Evolutionary conservation across 2,797 vertebrate genomes (phyloP).

Genomic region (Centropyge bicolor): DNA sequence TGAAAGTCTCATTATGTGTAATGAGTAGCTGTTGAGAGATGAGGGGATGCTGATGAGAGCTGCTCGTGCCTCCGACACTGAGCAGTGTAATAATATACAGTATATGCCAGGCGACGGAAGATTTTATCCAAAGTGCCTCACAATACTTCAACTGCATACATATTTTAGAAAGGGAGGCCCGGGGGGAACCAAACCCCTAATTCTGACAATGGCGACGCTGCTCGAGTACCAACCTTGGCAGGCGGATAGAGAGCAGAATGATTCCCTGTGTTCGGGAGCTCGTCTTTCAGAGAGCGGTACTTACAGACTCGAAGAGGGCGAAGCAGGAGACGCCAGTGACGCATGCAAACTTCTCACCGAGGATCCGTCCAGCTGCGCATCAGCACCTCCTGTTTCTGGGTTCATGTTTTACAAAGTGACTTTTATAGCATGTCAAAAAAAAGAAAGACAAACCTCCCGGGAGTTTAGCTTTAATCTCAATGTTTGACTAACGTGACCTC

Average conservation of each 20-base stretch:
- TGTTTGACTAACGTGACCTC: slow-evolving; percentile 64
- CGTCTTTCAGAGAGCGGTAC: slow-evolving; percentile 14
- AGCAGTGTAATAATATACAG: slow-evolving; percentile 61
- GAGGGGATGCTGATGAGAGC: slow-evolving; percentile 63
- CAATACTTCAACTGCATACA: slow-evolving; percentile 45
- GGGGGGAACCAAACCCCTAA: slow-evolving; percentile 39
- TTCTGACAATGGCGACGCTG: slow-evolving; percentile 26
- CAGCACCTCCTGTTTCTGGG: slow-evolving; percentile 40
- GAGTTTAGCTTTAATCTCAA: slow-evolving; percentile 52
- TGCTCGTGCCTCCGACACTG: slow-evolving; percentile 55
- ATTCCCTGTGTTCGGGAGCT: slow-evolving; percentile 32
- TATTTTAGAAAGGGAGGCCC: slow-evolving; percentile 52
- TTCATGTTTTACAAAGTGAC: slow-evolving; percentile 28
- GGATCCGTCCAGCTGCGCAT: slow-evolving; percentile 51
- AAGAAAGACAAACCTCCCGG: slow-evolving; percentile 39
- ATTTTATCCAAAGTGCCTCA: slow-evolving; percentile 63
- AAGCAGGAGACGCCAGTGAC: slow-evolving; percentile 24
- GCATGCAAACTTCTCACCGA: slow-evolving; percentile 16
- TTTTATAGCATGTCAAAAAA: slow-evolving; percentile 27
- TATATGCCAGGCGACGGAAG: slow-evolving; percentile 50
- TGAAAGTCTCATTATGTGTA: slow-evolving; percentile 66
- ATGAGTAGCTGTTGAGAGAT: slow-evolving; percentile 73
- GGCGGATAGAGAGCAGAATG: neutral
- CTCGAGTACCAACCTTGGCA: neutral
- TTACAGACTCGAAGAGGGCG: slow-evolving; percentile 23